These are phyloP conservation scores for Orchesella cincta DNA, from an alignment of 1,140 invertebrate genomes.

Conservation along the genomic window DNA sequence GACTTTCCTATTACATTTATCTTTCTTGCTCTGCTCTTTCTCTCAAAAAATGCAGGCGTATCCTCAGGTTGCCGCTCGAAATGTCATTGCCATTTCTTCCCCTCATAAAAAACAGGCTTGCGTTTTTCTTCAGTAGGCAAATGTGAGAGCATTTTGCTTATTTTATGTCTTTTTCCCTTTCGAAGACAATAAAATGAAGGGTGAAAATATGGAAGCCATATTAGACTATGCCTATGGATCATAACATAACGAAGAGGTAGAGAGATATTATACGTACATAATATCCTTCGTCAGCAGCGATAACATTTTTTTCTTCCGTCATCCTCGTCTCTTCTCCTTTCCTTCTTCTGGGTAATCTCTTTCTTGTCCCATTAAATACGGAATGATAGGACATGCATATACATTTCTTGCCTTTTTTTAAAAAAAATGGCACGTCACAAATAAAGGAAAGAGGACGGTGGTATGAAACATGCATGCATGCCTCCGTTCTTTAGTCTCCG, in stretches of 20 bases:
- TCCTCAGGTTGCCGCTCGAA: constrained; percentile 25
- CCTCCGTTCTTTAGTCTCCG: not conserved
- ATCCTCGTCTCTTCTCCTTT: constrained; percentile 6
- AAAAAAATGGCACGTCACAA: too few species aligned
- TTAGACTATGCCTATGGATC: too few species aligned
- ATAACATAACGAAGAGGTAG: too few species aligned
- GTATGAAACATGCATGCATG: not conserved
- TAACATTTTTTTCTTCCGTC: constrained; percentile 10
- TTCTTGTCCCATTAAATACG: constrained; percentile 16
- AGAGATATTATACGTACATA: too few species aligned
- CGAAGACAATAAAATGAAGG: constrained; percentile 8
- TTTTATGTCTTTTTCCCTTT: constrained; percentile 11
- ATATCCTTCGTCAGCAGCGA: not conserved
- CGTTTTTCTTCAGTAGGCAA: constrained; percentile 6
- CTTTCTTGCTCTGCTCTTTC: not conserved
- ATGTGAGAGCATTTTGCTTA: constrained; percentile 2
- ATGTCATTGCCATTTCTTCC: constrained; percentile 4
- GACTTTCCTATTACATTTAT: constrained; percentile 21
- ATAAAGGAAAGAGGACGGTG: too few species aligned
- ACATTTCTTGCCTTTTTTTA: too few species aligned
- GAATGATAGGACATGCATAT: constrained; percentile 15
- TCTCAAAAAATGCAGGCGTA: constrained; percentile 7
- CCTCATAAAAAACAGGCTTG: constrained; percentile 11
- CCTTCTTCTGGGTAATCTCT: not conserved
- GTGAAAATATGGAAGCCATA: constrained; percentile 15